phyloP scores from a whole-genome alignment of 2,113 vertebrate genomes.

The Fregata magnificens region DNA sequence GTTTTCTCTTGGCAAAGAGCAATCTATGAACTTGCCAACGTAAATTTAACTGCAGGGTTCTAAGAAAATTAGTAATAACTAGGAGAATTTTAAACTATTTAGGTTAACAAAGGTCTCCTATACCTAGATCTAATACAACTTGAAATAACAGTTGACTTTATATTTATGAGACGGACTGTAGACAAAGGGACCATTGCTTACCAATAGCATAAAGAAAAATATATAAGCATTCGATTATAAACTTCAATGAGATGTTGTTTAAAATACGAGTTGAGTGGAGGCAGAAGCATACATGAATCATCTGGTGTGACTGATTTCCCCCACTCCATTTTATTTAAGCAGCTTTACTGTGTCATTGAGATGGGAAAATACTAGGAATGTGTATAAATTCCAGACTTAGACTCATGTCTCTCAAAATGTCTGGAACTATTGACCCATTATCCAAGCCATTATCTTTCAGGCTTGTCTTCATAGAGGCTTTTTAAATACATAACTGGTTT shows the following conservation, averaged over 20 bases:
- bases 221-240: constrained; percentile 41
- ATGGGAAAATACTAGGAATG: not conserved
- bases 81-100: constrained; percentile 17
- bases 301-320: constrained; percentile 6
- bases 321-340: not conserved
- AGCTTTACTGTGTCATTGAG: not conserved
- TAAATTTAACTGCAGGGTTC: constrained; percentile 40
- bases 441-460: not conserved
- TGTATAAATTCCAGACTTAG: not conserved
- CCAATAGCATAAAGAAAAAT: constrained; percentile 35
- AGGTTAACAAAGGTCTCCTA: constrained; percentile 54
- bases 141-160: constrained; percentile 33
- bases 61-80: constrained; percentile 46
- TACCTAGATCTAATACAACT: constrained; percentile 13
- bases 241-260: constrained; percentile 55
- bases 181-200: constrained; percentile 61
- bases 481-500: not conserved
- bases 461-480: not conserved
- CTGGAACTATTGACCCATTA: not conserved
- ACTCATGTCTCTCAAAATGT: not conserved
- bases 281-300: constrained; percentile 60
- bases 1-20: constrained; percentile 38
- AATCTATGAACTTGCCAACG: constrained; percentile 33
- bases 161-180: constrained; percentile 38
- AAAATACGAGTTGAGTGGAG: constrained; percentile 48